Evolutionary conservation across 1,140 invertebrate genomes (phyloP).

Genomic region (Lasioglossum albipes): DNA sequence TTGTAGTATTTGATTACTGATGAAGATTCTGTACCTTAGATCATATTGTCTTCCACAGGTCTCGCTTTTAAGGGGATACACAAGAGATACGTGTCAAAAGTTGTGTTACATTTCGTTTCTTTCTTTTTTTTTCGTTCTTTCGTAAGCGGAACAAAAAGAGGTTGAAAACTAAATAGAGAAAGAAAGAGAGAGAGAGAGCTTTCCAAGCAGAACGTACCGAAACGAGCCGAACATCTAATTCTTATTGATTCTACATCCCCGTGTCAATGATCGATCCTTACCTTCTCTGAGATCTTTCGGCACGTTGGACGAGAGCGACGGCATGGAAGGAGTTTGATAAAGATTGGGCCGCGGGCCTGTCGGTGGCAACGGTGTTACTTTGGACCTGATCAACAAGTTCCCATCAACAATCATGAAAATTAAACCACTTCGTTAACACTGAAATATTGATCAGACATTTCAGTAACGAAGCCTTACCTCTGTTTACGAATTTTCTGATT

Average conservation of each 20-base stretch:
- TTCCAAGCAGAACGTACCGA: conserved; percentile 53
- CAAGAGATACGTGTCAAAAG: conserved; percentile 69
- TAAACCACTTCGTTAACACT: too few relatives aligned
- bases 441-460: background rate
- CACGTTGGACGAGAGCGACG: conserved; percentile 71
- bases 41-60: conserved; percentile 77
- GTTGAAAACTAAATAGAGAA: conserved; percentile 48
- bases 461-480: conserved; percentile 61
- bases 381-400: conserved; percentile 70
- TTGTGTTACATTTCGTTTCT: conserved; percentile 39
- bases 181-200: conserved; percentile 16
- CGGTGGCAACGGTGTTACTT: conserved; percentile 73
- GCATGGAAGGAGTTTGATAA: conserved; percentile 76
- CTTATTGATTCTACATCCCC: background rate
- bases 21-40: conserved; percentile 74
- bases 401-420: too few relatives aligned
- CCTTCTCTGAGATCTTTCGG: conserved; percentile 78
- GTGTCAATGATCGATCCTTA: conserved; percentile 49
- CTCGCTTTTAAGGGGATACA: conserved; percentile 74
- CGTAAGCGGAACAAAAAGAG: conserved; percentile 51
- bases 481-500: conserved; percentile 77
- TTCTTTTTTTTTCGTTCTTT: conserved; percentile 16
- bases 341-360: conserved; percentile 71
- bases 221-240: conserved; percentile 45
- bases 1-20: conserved; percentile 53